phyloP scores from a whole-genome alignment of 1,140 invertebrate genomes.

The Neoseiulus cucumeris region DNA sequence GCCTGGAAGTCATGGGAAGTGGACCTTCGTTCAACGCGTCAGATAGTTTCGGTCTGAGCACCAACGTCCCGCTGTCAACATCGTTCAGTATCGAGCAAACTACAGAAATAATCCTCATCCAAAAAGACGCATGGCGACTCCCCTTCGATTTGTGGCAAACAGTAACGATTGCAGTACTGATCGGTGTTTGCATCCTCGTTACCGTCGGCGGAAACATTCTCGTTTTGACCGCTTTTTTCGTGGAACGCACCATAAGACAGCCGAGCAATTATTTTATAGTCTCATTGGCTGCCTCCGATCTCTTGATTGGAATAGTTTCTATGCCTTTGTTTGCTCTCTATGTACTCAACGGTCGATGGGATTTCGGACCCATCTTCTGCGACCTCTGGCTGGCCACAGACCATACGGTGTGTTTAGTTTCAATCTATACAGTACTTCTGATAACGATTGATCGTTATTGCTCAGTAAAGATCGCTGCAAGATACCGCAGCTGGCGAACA shows the following conservation, averaged over 20 bases:
- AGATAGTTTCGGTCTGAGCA: too few species aligned
- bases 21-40: too few species aligned
- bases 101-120: too few species aligned
- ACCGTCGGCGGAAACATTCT: conserved; percentile 89
- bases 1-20: too few species aligned
- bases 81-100: too few species aligned
- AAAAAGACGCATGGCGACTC: conserved; percentile 26
- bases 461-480: conserved; percentile 94
- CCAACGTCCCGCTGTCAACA: too few species aligned
- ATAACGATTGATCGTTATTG: conserved; percentile 98
- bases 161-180: conserved; percentile 63
- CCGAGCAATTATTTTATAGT: conserved; percentile 99
- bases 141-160: conserved; percentile 75
- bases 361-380: conserved; percentile 81
- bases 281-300: conserved; percentile 87
- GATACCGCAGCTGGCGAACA: conserved; percentile 90
- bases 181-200: conserved; percentile 67
- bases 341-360: conserved; percentile 77
- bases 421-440: conserved; percentile 93
- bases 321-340: conserved; percentile 62
- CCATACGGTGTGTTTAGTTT: conserved; percentile 95
- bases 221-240: conserved; percentile 83
- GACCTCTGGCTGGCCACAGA: conserved; percentile 97
- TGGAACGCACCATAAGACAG: conserved; percentile 88
- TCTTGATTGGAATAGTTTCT: conserved; percentile 68